phyloP scores from a whole-genome alignment of 2,888 invertebrate species.

The Osmoderma eremita region DNA sequence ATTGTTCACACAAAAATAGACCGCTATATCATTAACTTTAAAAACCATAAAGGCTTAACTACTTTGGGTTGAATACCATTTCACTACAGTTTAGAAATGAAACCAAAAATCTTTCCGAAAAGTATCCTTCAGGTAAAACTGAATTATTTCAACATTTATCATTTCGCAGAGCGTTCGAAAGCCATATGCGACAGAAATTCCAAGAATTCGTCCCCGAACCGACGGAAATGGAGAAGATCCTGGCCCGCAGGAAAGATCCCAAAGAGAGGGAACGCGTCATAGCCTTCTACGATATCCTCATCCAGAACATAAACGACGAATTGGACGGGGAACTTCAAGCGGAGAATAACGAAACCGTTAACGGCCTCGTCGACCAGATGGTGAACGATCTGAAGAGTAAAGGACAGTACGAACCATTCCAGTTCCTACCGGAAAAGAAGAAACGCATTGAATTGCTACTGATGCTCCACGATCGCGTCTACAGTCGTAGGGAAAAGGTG shows the following conservation, averaged over 20 bases:
- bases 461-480: conserved; percentile 56
- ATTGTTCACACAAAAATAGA: too few relatives aligned
- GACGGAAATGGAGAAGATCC: conserved; percentile 60
- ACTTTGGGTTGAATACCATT: too few relatives aligned
- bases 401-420: conserved; percentile 54
- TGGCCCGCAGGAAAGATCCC: conserved; percentile 59
- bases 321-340: conserved; percentile 57
- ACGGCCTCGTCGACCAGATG: conserved; percentile 58
- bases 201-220: conserved; percentile 56
- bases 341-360: conserved; percentile 57
- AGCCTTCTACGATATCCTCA: conserved; percentile 61
- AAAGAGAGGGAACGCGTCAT: conserved; percentile 60
- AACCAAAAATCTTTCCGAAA: background rate
- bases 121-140: too few relatives aligned
- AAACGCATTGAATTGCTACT: conserved; percentile 56
- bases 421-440: conserved; percentile 53
- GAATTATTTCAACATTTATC: background rate
- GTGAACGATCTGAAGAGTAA: conserved; percentile 56
- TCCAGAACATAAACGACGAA: conserved; percentile 63
- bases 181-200: conserved; percentile 54
- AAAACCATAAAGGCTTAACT: too few relatives aligned
- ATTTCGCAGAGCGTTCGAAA: conserved; percentile 53
- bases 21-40: too few relatives aligned
- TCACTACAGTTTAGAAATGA: too few relatives aligned
- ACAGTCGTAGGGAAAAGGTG: conserved; percentile 53